Evolutionary conservation across 2,113 vertebrate genomes (phyloP).

Genomic region (Euleptes europaea): DNA sequence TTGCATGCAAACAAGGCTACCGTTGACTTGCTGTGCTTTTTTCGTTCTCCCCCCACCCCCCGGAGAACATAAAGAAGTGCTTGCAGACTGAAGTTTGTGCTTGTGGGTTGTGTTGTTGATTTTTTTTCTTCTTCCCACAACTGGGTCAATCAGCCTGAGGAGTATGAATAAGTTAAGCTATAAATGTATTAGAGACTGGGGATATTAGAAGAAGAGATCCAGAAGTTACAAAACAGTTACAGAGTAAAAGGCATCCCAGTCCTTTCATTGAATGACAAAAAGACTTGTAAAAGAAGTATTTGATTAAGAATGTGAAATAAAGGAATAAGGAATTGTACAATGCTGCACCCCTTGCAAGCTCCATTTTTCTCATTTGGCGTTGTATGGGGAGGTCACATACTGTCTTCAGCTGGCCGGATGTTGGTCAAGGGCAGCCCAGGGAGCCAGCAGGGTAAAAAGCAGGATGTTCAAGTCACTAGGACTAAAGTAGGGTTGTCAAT

Average conservation of each 20-base stretch:
- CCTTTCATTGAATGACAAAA: not conserved
- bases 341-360: too few species aligned
- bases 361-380: too few species aligned
- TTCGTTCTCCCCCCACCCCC: too few species aligned
- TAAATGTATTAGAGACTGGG: not conserved
- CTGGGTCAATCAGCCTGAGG: not conserved
- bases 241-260: not conserved
- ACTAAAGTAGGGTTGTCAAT: too few species aligned
- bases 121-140: not conserved
- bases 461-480: too few species aligned
- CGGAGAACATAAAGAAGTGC: not conserved
- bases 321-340: slow-evolving; percentile 3
- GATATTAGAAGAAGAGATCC: not conserved
- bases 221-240: slow-evolving; percentile 1
- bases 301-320: slow-evolving; percentile 27
- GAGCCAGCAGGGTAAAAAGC: too few species aligned
- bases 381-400: too few species aligned
- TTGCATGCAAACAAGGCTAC: not conserved
- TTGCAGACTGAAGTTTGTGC: not conserved
- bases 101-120: not conserved
- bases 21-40: not conserved
- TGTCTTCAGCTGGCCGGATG: too few species aligned
- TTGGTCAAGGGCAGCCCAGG: too few species aligned
- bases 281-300: slow-evolving; percentile 28
- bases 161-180: not conserved